A percentile compares a stretch with the other conserved stretches of the same genome.
Evolutionary conservation across 2,113 vertebrate genomes (phyloP).

Genomic region (Hemiprocne comata): DNA sequence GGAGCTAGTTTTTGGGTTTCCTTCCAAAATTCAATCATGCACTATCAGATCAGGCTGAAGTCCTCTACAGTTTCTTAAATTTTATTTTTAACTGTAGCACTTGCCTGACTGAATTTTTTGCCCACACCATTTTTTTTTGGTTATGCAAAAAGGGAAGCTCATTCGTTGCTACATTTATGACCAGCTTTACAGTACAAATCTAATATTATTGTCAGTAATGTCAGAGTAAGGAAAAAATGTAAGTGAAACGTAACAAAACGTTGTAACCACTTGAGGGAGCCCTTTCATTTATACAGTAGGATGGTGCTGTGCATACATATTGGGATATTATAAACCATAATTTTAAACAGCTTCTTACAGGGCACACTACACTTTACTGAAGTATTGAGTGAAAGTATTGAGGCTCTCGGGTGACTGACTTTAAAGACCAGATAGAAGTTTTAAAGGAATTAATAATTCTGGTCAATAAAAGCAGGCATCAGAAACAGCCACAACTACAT

Average conservation of each 20-base stretch:
- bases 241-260: background rate
- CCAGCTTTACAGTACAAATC: background rate
- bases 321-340: background rate
- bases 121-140: background rate
- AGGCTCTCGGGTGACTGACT: background rate
- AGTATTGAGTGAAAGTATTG: background rate
- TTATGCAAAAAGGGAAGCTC: background rate
- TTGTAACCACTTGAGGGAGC: conserved; percentile 42
- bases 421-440: background rate
- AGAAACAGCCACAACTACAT: background rate
- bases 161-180: background rate
- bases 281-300: background rate
- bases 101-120: background rate
- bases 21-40: conserved; percentile 28
- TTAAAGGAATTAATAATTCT: background rate
- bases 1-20: background rate
- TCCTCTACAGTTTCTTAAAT: background rate
- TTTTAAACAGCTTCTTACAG: background rate
- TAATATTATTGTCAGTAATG: background rate
- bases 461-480: background rate
- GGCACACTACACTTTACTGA: background rate
- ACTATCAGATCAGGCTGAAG: background rate
- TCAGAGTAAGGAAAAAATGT: background rate
- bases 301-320: background rate
- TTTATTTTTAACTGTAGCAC: background rate